Evolutionary conservation across 2,888 invertebrate species (phyloP), one percentile per base, ranked within the genome.

Genomic region (Apamea crenata): DNA sequence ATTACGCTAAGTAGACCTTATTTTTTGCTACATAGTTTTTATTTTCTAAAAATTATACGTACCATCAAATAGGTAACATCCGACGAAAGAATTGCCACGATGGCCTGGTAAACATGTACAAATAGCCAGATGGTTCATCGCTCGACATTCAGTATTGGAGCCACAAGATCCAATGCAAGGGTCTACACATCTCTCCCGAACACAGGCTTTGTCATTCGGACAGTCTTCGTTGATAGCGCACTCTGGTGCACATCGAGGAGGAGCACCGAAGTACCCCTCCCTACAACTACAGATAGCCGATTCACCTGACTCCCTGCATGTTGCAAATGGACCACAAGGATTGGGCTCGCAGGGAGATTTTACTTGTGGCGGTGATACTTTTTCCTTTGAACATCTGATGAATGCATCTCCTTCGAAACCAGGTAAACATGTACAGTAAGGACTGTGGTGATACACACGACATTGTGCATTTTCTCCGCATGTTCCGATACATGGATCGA

Each of bases 321-420:
- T 95, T 56, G 98, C 97, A 92, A 97, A 98, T 61, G 97, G 97
- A 81, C 98, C 98, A 92, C 98, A 98, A 50, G 98, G 98, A 86
- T 97, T 98, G 82, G 98, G 97, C 87, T 97, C 96, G 91, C 98
- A 98, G 7, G 98, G 97, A 82, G 92, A 91, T 63, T 80, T 87
- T 80, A 89, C 83, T 77, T 97, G 97, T 21, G 98, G 97, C 71
- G 97, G 96, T 78, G 98, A 97, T 82, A 97, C 94, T 83, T 89
- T 92, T 89, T 93, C 92, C 90, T 89, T 93, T 61, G 89, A 92
- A 83, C 97, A 97, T 90, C 94, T 95, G 73, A 94, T 97, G 92
- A 98, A 98, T 40, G 98, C 98, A 97, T 98, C 98, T 67, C 98
- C 98, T 86, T 98, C 98, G 91, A 97, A 98, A 84, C 97, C 98